Percentiles rank a stretch among this genome's conserved stretches.
phyloP scores from a whole-genome alignment of 2,797 vertebrate genomes.

The Characodon lateralis region DNA sequence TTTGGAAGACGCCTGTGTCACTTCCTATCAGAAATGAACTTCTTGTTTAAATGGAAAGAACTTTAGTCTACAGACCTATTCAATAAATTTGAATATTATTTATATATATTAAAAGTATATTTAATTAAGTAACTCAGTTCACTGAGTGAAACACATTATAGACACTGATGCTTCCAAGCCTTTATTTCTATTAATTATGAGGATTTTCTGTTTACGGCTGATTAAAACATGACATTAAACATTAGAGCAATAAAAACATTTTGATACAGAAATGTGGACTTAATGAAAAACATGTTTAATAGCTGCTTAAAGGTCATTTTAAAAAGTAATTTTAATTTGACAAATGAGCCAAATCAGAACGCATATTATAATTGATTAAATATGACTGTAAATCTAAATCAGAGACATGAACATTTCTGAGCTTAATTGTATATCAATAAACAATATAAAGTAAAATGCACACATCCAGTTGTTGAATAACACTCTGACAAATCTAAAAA shows the following conservation, averaged over 20 bases:
- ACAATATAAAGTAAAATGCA: not conserved
- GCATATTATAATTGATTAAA: not conserved
- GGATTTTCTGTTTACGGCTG: not conserved
- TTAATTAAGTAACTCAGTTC: not conserved
- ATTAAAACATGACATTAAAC: not conserved
- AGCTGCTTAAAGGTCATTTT: not conserved
- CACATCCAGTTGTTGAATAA: not conserved
- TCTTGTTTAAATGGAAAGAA: not conserved
- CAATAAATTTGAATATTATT: no score
- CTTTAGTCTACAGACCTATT: no score
- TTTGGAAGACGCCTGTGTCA: no score
- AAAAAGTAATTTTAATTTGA: not conserved
- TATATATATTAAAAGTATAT: not conserved
- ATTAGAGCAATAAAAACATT: not conserved
- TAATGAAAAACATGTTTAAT: not conserved
- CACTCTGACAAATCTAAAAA: not conserved
- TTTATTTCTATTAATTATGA: not conserved
- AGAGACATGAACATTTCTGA: not conserved
- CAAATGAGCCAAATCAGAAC: not conserved
- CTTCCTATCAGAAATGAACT: not conserved
- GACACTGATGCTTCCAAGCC: not conserved
- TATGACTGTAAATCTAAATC: not conserved
- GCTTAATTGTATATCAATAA: not conserved
- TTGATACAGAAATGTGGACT: no score
- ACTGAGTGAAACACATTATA: not conserved